Evolutionary conservation across 2,797 vertebrate species (phyloP).

Genomic region (Lutjanus argentimaculatus): DNA sequence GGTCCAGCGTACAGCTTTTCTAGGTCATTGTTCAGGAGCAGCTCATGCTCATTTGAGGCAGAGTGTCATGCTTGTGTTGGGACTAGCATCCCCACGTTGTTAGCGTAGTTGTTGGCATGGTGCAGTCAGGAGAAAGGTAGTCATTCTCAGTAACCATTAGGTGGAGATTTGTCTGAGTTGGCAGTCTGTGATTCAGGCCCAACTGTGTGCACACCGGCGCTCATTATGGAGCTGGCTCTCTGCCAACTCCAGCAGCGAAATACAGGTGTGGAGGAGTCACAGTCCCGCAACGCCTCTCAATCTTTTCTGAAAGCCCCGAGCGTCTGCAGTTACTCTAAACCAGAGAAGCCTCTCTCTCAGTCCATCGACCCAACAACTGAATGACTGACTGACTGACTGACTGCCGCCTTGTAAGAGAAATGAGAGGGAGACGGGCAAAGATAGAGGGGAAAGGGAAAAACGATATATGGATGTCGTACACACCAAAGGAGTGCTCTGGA

Average conservation of each 20-base stretch:
- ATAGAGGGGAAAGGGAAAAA: not conserved
- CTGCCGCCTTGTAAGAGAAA: constrained; percentile 35
- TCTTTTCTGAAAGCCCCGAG: constrained; percentile 70
- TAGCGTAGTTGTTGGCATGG: constrained; percentile 42
- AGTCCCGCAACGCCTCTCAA: constrained; percentile 56
- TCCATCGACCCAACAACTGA: constrained; percentile 51
- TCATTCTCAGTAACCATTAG: constrained; percentile 43
- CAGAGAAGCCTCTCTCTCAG: constrained; percentile 37
- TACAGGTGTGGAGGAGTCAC: constrained; percentile 60
- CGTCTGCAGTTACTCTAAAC: constrained; percentile 75
- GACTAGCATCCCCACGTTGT: constrained; percentile 14
- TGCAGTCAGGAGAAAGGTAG: constrained; percentile 58
- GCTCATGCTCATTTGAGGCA: constrained; percentile 23
- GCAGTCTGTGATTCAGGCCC: constrained; percentile 55
- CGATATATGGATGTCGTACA: constrained; percentile 1
- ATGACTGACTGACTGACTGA: constrained; percentile 39
- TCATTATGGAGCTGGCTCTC: constrained; percentile 62
- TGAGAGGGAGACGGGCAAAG: constrained; percentile 9
- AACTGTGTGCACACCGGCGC: constrained; percentile 23
- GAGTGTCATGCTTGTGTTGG: constrained; percentile 27
- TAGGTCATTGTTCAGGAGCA: constrained; percentile 25
- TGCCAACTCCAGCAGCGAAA: constrained; percentile 49
- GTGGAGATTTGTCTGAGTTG: constrained; percentile 58
- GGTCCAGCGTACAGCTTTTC: constrained; percentile 28
- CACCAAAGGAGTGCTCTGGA: not conserved